These are phyloP conservation scores for Junonia oenone DNA, from an alignment of 2,888 invertebrate species.

Conservation along the genomic window DNA sequence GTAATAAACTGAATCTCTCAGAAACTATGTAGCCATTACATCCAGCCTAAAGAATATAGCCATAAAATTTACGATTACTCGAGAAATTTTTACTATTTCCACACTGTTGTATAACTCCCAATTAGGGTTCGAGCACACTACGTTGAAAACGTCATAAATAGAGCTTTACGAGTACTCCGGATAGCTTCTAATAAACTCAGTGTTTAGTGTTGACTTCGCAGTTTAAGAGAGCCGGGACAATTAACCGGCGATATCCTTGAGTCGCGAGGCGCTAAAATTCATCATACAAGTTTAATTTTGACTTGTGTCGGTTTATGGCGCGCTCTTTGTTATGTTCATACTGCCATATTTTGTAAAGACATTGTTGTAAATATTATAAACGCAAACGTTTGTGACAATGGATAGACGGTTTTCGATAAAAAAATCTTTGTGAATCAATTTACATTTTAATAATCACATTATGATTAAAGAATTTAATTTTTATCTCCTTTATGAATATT, in stretches of 20 bases:
- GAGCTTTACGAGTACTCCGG: slow-evolving; percentile 49
- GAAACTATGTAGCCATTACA: slow-evolving; percentile 23
- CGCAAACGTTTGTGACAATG: too few relatives aligned
- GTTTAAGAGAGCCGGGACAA: slow-evolving; percentile 37
- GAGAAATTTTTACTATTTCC: slow-evolving; percentile 25
- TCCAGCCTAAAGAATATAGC: slow-evolving; percentile 26
- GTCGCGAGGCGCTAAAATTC: slow-evolving; percentile 14
- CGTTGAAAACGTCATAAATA: slow-evolving; percentile 49
- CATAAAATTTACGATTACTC: slow-evolving; percentile 31
- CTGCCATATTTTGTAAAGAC: not conserved
- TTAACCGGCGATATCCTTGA: slow-evolving; percentile 13
- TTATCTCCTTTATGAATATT: too few relatives aligned
- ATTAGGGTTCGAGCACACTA: slow-evolving; percentile 51
- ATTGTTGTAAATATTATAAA: not conserved
- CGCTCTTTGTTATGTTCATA: not conserved
- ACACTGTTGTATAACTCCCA: slow-evolving; percentile 44
- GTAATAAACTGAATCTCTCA: slow-evolving; percentile 6
- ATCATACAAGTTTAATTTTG: slow-evolving; percentile 9
- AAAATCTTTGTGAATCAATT: too few relatives aligned
- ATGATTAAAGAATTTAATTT: too few relatives aligned
- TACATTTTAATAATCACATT: too few relatives aligned
- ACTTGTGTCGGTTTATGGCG: not conserved
- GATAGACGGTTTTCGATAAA: too few relatives aligned
- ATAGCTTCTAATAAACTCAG: slow-evolving; percentile 52
- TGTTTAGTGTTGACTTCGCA: slow-evolving; percentile 50